These are phyloP conservation scores for Dolichopus griseipennis DNA, from an alignment of 2,888 invertebrate genomes.

Conservation along the genomic window DNA sequence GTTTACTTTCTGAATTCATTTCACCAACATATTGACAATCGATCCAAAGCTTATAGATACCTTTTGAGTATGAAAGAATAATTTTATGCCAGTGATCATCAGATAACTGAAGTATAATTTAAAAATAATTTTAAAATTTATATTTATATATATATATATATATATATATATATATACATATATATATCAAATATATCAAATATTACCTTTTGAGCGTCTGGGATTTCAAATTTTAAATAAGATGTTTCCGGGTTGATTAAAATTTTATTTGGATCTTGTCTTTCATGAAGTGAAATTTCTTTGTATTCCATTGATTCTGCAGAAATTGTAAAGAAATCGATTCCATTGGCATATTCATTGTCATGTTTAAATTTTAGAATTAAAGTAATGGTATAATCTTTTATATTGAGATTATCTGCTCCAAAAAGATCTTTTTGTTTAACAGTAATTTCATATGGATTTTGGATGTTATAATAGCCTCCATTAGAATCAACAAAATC, in stretches of 20 bases:
- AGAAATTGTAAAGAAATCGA: not conserved
- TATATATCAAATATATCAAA: too few relatives aligned
- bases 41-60: not conserved
- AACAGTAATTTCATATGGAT: not conserved
- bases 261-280: not conserved
- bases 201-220: too few relatives aligned
- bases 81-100: not conserved
- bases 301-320: not conserved
- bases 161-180: too few relatives aligned
- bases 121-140: too few relatives aligned
- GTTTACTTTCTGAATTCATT: not conserved
- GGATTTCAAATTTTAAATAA: too few relatives aligned
- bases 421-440: not conserved
- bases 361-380: not conserved
- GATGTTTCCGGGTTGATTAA: not conserved
- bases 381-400: not conserved
- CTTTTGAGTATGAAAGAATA: not conserved
- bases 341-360: not conserved
- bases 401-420: not conserved
- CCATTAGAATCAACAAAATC: not conserved
- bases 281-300: not conserved
- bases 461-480: not conserved
- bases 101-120: not conserved
- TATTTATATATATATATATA: not conserved
- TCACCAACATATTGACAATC: not conserved